phyloP scores from a whole-genome alignment of 2,888 invertebrate genomes.

The Aleiodes alternator region DNA sequence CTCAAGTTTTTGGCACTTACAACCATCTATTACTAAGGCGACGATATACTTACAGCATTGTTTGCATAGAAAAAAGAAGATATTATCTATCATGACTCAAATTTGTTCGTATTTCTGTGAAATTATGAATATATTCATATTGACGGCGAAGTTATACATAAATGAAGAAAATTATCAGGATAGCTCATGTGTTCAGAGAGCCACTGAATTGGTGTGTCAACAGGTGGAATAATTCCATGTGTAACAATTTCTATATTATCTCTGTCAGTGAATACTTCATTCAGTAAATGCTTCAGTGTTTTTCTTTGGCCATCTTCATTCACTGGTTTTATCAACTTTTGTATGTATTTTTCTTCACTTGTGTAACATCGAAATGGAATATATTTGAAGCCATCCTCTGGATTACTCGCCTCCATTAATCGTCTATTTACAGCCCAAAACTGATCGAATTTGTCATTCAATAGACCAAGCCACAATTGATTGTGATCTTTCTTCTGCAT shows the following conservation, averaged over 20 bases:
- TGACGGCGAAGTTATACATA: constrained; percentile 77
- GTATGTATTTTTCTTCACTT: constrained; percentile 82
- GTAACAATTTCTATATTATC: constrained; percentile 83
- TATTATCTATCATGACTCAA: background rate
- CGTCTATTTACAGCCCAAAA: constrained; percentile 98
- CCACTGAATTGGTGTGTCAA: constrained; percentile 96
- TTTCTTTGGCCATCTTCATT: constrained; percentile 85
- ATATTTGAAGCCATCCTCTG: constrained; percentile 89
- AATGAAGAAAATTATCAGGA: constrained; percentile 98
- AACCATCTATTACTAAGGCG: too few relatives aligned
- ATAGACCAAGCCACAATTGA: constrained; percentile 95
- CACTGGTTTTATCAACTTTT: constrained; percentile 86
- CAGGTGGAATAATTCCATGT: constrained; percentile 92
- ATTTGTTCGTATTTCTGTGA: background rate
- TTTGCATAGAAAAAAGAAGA: too few relatives aligned
- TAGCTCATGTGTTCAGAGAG: constrained; percentile 98
- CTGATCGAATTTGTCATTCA: constrained; percentile 98
- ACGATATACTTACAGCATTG: too few relatives aligned
- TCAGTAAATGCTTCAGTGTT: constrained; percentile 83
- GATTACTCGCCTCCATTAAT: constrained; percentile 91
- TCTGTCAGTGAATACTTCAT: constrained; percentile 82
- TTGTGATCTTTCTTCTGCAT: constrained; percentile 98
- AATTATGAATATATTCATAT: background rate
- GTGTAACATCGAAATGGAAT: constrained; percentile 91
- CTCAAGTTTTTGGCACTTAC: too few relatives aligned